Percentiles rank a stretch among this genome's conserved stretches.
phyloP scores from a whole-genome alignment of 2,113 vertebrate genomes.

The Orientallactaga bullata region DNA sequence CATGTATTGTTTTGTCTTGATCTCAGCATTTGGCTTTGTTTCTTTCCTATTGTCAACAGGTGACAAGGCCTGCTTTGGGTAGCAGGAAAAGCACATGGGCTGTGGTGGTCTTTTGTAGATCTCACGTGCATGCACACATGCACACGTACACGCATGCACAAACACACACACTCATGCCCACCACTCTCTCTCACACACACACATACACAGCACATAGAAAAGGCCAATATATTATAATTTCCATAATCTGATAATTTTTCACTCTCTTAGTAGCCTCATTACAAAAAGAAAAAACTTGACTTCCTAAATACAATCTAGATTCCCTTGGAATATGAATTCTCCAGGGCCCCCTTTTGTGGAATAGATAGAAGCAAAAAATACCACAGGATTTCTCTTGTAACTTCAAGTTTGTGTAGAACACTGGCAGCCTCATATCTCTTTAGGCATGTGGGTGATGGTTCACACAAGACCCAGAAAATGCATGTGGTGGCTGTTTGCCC shows the following conservation, averaged over 20 bases:
- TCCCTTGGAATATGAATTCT: constrained; percentile 10
- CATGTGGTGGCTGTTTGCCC: neutral
- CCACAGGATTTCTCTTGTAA: neutral
- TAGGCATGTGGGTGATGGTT: neutral
- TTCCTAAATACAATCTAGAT: constrained; percentile 16
- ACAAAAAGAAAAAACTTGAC: neutral
- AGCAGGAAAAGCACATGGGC: constrained; percentile 68
- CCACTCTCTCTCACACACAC: neutral
- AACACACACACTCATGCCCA: constrained; percentile 33
- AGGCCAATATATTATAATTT: constrained; percentile 78
- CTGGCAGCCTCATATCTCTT: neutral
- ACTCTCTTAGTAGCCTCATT: neutral
- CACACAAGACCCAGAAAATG: neutral
- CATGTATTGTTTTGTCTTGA: constrained; percentile 82
- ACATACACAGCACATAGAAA: constrained; percentile 10
- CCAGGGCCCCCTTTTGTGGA: neutral
- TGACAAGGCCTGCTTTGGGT: constrained; percentile 80
- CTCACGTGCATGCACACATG: constrained; percentile 70
- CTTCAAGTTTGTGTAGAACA: neutral
- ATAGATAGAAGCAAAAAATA: neutral
- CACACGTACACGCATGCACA: constrained; percentile 46
- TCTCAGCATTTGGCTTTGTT: constrained; percentile 74
- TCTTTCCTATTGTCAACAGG: constrained; percentile 86
- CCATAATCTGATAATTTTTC: constrained; percentile 81
- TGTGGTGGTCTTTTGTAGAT: constrained; percentile 74